Evolutionary conservation across 2,888 invertebrate genomes (phyloP).

Genomic region (Sycophila texana): DNA sequence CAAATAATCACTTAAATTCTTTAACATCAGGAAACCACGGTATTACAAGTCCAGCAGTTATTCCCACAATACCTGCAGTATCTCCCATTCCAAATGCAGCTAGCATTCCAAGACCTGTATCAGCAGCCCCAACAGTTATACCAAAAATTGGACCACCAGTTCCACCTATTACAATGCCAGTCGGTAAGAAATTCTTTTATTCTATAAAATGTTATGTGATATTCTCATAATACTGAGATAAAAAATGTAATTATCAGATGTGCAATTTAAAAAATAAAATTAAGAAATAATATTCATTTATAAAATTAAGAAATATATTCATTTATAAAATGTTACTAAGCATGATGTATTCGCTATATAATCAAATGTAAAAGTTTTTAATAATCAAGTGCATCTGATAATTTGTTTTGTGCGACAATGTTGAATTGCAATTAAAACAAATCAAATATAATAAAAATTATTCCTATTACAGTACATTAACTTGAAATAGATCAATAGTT

Average conservation of each 20-base stretch:
- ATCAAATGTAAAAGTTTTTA: too few relatives aligned
- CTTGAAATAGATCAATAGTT: constrained; percentile 16
- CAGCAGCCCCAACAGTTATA: constrained; percentile 47
- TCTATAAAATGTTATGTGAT: too few relatives aligned
- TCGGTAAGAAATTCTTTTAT: constrained; percentile 43
- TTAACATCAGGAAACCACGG: constrained; percentile 28
- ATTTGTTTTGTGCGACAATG: too few relatives aligned
- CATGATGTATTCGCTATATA: too few relatives aligned
- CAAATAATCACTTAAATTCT: not conserved
- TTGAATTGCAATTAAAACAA: not conserved
- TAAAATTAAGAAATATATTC: too few relatives aligned
- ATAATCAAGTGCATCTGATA: too few relatives aligned
- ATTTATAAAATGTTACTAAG: too few relatives aligned
- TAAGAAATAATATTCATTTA: too few relatives aligned
- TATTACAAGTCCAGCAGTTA: constrained; percentile 39
- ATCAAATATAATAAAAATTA: constrained; percentile 5
- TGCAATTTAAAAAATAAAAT: too few relatives aligned
- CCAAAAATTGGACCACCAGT: constrained; percentile 61
- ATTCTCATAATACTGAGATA: too few relatives aligned
- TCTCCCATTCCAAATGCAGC: constrained; percentile 44
- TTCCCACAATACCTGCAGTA: constrained; percentile 26
- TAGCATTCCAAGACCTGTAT: constrained; percentile 50
- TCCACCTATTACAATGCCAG: constrained; percentile 66
- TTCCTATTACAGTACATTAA: not conserved
- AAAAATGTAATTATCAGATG: too few relatives aligned